These are phyloP conservation scores for Trichogramma pretiosum DNA, from an alignment of 1,140 invertebrate genomes.

Conservation along the genomic window DNA sequence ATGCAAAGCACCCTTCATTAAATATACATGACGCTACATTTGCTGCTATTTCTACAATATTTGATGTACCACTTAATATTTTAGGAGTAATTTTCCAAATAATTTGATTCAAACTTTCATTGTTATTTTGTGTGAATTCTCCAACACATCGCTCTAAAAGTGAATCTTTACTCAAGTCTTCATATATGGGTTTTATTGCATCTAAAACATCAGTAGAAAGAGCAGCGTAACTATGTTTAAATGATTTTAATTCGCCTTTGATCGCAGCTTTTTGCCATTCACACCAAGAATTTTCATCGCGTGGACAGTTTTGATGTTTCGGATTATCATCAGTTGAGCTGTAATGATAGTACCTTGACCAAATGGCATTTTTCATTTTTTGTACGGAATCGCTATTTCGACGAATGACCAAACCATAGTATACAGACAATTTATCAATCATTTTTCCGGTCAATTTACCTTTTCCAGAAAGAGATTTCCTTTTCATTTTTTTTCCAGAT, in stretches of 20 bases:
- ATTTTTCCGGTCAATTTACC: slow-evolving; percentile 16
- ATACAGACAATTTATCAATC: slow-evolving; percentile 20
- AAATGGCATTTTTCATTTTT: slow-evolving; percentile 19
- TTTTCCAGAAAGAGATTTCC: slow-evolving; percentile 13
- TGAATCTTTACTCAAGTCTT: slow-evolving; percentile 12
- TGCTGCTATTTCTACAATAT: slow-evolving; percentile 4
- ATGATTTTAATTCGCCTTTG: slow-evolving; percentile 6
- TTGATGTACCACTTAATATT: background rate
- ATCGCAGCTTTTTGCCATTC: slow-evolving; percentile 25
- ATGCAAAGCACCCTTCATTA: background rate
- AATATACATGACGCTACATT: slow-evolving; percentile 1
- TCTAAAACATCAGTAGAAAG: background rate
- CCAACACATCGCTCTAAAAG: slow-evolving; percentile 11
- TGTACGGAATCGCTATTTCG: slow-evolving; percentile 9
- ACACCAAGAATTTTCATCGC: slow-evolving; percentile 23
- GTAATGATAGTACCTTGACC: slow-evolving; percentile 17
- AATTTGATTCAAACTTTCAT: slow-evolving; percentile 5
- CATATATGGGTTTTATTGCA: slow-evolving; percentile 1
- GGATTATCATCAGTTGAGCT: slow-evolving; percentile 18
- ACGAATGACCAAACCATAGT: slow-evolving; percentile 20
- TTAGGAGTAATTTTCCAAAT: slow-evolving; percentile 11
- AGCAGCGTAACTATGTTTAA: background rate
- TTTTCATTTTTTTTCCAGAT: slow-evolving; percentile 1
- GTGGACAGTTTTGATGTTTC: background rate
- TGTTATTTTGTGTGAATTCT: slow-evolving; percentile 12